These are phyloP conservation scores for Lutraria rhynchaena DNA, from an alignment of 1,140 invertebrate species.

Conservation along the genomic window DNA sequence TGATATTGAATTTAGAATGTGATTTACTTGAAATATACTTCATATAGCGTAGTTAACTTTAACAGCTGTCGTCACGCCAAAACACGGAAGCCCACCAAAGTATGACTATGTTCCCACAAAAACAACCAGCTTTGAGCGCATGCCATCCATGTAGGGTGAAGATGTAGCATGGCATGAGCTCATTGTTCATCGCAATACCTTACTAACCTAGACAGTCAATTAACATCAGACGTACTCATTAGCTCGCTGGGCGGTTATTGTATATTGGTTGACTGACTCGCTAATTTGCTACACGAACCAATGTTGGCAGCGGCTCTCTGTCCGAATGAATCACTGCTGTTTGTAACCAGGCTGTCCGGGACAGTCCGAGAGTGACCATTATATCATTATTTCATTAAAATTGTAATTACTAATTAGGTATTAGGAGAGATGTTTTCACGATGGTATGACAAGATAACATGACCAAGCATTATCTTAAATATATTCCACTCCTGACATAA, in stretches of 20 bases:
- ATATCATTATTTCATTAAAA: slow-evolving; percentile 10
- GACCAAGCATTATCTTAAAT: too few relatives aligned
- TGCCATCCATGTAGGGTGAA: slow-evolving; percentile 3
- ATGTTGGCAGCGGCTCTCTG: not conserved
- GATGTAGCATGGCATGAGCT: not conserved
- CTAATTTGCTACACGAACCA: not conserved
- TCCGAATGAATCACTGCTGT: slow-evolving; percentile 14
- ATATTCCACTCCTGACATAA: too few relatives aligned
- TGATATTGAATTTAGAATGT: not conserved
- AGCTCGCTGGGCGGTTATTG: slow-evolving; percentile 13
- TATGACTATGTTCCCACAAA: slow-evolving; percentile 13
- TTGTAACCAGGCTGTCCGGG: not conserved
- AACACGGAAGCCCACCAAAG: not conserved
- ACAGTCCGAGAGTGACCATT: slow-evolving; percentile 5
- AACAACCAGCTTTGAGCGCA: not conserved
- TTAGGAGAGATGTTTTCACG: too few relatives aligned
- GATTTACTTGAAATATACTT: slow-evolving; percentile 1
- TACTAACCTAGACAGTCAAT: slow-evolving; percentile 33
- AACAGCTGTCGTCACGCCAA: not conserved
- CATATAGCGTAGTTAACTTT: slow-evolving; percentile 6
- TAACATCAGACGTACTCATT: slow-evolving; percentile 9
- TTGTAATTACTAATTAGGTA: too few relatives aligned
- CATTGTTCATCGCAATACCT: slow-evolving; percentile 23
- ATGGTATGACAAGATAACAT: too few relatives aligned
- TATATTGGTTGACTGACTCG: slow-evolving; percentile 17